Base-by-base conservation (phyloP, 2,888 invertebrate species). In the Eilema griseolum region DNA sequence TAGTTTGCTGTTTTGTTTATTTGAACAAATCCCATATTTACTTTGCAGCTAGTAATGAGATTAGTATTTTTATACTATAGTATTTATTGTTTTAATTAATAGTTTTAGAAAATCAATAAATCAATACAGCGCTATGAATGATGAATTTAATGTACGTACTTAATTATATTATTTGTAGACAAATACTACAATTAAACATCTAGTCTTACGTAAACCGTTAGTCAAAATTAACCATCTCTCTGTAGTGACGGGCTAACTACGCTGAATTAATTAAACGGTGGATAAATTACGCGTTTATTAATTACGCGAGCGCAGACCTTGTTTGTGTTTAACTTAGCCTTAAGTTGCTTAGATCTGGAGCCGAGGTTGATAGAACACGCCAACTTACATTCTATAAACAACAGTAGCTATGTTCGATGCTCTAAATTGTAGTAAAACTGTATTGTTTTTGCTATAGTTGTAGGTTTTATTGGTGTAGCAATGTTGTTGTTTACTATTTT, bases 211-310 rank as follows among this genome's bases (percentile, higher is more conserved):
- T 56, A 26, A 37, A 20, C 65, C 57, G 28, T 61, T 33, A 56
- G 65, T 66, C 41, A 37, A 31, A 46, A 66, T 64, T 67, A 73
- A 37, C 26, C 64, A 61, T 33, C 37, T 65, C 60, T 8, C 26
- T 23, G 63, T n/a, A 84, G 82, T 83, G 81, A 80, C 86, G 83
- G 80, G 76, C 84, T 85, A 82, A 81, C 85, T 87, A 86, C 83
- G 85, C 71, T 82, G 82, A 89, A 90, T 92, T 88, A 87, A 89
- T 88, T 84, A 85, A 83, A 80, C 79, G 76, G 78, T 82, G 73
- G 83, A 80, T 84, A 61, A 61, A 61, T 86, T 84, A 85, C 85
- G 77, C 79, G 83, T 77, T 84, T 84, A 87, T 85, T 87, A 85
- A 89, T 88, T 84, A 85, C 73, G 72, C 72, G 74, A 74, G 63